Conservation (phyloP, 2,888 invertebrate species). For the Capitulum mitella region DNA sequence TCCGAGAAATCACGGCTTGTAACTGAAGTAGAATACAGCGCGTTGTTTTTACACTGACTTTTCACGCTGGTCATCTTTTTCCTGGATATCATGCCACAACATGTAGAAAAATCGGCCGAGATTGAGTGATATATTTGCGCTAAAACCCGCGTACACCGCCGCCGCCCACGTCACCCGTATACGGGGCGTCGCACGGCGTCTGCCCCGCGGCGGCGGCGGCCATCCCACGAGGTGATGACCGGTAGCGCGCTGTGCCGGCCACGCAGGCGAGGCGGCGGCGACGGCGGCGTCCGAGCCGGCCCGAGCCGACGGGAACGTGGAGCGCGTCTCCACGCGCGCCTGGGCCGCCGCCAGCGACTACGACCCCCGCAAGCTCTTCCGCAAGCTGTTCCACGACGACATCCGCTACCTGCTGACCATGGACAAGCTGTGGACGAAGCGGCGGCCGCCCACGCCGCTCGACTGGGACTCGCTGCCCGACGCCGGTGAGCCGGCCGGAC, state of each 20-base stretch:
- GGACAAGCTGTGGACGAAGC: constrained; percentile 90
- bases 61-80: too few relatives aligned
- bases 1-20: too few relatives aligned
- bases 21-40: too few relatives aligned
- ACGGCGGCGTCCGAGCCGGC: constrained; percentile 46
- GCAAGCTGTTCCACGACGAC: constrained; percentile 89
- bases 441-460: constrained; percentile 74
- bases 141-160: too few relatives aligned
- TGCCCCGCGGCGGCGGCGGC: too few relatives aligned
- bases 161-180: too few relatives aligned
- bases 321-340: constrained; percentile 63
- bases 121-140: too few relatives aligned
- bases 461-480: constrained; percentile 57
- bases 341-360: constrained; percentile 84
- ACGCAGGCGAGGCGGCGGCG: not conserved
- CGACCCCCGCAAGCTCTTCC: constrained; percentile 74
- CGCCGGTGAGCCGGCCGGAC: constrained; percentile 45
- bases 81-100: too few relatives aligned
- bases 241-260: not conserved
- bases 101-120: too few relatives aligned
- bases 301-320: constrained; percentile 54
- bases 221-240: too few relatives aligned
- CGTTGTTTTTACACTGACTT: too few relatives aligned
- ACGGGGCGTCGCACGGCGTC: too few relatives aligned
- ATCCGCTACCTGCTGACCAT: constrained; percentile 88